Evolutionary conservation across 2,113 vertebrate genomes (phyloP).

Genomic region (Cinclus mexicanus): DNA sequence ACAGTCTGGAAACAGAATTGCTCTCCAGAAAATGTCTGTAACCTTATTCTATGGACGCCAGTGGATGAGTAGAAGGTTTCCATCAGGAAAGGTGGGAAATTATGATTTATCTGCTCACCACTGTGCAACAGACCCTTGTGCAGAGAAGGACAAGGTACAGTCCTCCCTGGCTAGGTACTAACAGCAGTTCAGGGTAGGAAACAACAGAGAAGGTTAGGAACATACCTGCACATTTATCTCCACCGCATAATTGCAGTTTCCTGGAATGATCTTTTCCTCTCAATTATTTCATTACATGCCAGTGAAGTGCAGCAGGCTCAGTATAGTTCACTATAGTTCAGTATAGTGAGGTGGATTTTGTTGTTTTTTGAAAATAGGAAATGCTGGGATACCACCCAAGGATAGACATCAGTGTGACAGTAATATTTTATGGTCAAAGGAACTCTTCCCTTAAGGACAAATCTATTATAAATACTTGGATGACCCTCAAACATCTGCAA

Average conservation of each 20-base stretch:
- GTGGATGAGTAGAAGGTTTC: not conserved
- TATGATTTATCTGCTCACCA: not conserved
- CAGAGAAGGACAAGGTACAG: not conserved
- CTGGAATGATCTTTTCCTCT: not conserved
- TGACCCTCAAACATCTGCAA: not conserved
- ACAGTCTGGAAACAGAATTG: not conserved
- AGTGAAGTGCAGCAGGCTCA: not conserved
- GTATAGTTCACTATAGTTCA: not conserved
- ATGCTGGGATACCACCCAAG: not conserved
- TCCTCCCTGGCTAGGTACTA: not conserved
- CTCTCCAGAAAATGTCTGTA: not conserved
- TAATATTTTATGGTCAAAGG: not conserved
- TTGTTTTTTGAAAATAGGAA: not conserved
- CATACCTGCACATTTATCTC: rapidly evolving
- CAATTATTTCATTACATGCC: not conserved
- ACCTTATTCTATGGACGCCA: not conserved
- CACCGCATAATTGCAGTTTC: not conserved
- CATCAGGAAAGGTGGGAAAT: not conserved
- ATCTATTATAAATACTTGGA: not conserved
- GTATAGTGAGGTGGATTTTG: not conserved
- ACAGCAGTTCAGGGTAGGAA: rapidly evolving
- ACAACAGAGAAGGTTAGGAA: not conserved
- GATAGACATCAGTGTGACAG: not conserved
- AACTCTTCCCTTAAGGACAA: not conserved
- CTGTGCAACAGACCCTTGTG: not conserved